phyloP scores from a whole-genome alignment of 2,113 vertebrate species.

The Proteles cristata region DNA sequence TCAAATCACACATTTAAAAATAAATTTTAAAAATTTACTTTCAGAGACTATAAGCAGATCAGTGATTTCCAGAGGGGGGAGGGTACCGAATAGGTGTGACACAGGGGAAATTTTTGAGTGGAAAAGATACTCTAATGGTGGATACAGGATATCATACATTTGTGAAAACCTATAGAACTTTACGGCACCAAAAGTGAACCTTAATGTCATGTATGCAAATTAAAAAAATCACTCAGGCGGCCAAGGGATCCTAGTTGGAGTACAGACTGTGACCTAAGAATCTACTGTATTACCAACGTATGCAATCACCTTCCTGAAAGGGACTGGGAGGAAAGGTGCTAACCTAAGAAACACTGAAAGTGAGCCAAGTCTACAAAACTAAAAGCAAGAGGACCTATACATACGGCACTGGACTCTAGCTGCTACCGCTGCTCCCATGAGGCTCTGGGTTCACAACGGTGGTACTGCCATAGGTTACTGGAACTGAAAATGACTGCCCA shows the following conservation, averaged over 20 bases:
- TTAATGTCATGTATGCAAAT: neutral
- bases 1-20: slow-evolving; percentile 41
- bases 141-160: neutral
- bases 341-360: neutral
- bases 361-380: neutral
- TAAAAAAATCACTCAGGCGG: neutral
- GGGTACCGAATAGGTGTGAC: neutral
- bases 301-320: neutral
- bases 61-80: neutral
- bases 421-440: neutral
- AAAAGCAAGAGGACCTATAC: neutral
- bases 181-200: neutral
- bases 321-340: neutral
- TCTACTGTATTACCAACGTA: neutral
- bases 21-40: slow-evolving; percentile 19
- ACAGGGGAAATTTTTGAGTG: neutral
- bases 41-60: neutral
- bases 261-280: neutral
- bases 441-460: neutral
- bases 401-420: neutral
- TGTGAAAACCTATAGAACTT: neutral
- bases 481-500: neutral
- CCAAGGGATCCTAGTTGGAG: neutral
- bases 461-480: neutral
- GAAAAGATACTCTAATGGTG: neutral